phyloP scores from a whole-genome alignment of 2,888 invertebrate species.

The Eupithecia subfuscata region DNA sequence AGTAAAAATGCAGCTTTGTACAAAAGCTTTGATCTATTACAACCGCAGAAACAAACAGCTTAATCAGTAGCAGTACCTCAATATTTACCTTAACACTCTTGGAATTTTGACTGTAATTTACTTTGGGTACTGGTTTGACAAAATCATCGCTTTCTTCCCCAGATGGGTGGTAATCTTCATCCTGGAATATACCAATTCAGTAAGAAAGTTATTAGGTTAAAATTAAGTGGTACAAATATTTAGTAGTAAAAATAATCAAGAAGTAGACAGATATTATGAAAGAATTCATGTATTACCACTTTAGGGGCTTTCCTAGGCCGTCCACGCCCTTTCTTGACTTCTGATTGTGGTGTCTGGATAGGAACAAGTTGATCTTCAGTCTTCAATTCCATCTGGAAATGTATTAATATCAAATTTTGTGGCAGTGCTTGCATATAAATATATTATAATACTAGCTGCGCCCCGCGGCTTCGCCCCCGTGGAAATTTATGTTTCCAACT shows the following conservation, averaged over 20 bases:
- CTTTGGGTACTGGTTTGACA: constrained; percentile 58
- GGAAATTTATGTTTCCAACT: too few relatives aligned
- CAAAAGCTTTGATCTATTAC: not conserved
- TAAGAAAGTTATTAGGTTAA: too few relatives aligned
- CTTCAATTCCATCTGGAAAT: constrained; percentile 73
- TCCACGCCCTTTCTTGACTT: constrained; percentile 64
- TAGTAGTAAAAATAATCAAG: not conserved
- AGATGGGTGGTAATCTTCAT: constrained; percentile 74
- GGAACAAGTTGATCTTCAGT: constrained; percentile 76
- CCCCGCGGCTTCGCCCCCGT: too few relatives aligned
- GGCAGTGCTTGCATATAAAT: not conserved
- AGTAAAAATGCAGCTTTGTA: not conserved
- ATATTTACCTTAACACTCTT: constrained; percentile 57
- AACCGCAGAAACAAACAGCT: not conserved
- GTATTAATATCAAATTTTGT: constrained; percentile 44
- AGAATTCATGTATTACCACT: constrained; percentile 51
- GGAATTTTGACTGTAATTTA: constrained; percentile 50
- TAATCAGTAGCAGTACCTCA: not conserved
- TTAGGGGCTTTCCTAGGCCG: constrained; percentile 66
- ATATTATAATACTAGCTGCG: too few relatives aligned
- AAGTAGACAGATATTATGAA: not conserved
- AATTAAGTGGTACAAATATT: not conserved
- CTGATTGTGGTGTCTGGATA: constrained; percentile 62
- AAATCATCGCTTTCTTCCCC: constrained; percentile 76
- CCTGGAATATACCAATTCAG: constrained; percentile 56